Base-by-base conservation (phyloP, 2,797 vertebrate genomes). In the Hippopotamyrus pictus region DNA sequence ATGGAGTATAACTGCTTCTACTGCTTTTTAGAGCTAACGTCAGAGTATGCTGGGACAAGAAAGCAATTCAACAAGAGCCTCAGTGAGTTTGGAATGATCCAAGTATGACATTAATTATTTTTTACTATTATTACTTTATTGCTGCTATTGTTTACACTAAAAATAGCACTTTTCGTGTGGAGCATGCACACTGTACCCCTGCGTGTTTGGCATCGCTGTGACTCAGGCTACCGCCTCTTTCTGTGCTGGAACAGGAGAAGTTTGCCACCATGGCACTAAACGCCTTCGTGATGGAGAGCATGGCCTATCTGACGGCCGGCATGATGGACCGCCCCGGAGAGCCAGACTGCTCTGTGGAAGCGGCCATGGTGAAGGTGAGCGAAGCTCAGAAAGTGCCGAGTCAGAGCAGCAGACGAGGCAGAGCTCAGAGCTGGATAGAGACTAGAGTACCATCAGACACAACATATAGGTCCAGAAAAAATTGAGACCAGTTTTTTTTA, bases 281-380 rank as follows among this genome's bases (percentile, higher is more conserved):
- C 89, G 96, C 95, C 0, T 99, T 96, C 0, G 97, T 98, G 54
- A 99, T 99, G 97, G 98, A 99, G 94, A 99, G 98, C 90, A 99
- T 99, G 98, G 96, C 98, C n/a, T 99, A 99, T 94, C 96, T 99
- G 92, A 99, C 98, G 0, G 96, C 98, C 0, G 98, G 97, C 0
- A 97, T 99, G 97, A 97, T 99, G 96, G 98, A 99, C 94, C 94
- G 94, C 11, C 98, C 98, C 0, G 98, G 97, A 0, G 25, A 97
- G 29, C 97, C 98, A 0, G 98, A 99, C 93, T 99, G 98, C 90
- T 99, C 98, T 0, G 22, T 99, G 0, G 98, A 99, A 91, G 98
- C 98, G 0, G 98, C 98, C 89, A 97, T 99, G 95, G 98, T 99
- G 90, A 99, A 99, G 97, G 98, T 99, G 79, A 91, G 82, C 11